Percentiles rank a stretch among this genome's conserved stretches.
These are phyloP conservation scores for Mustelus asterias DNA, from an alignment of 2,113 vertebrate genomes.

Conservation along the genomic window DNA sequence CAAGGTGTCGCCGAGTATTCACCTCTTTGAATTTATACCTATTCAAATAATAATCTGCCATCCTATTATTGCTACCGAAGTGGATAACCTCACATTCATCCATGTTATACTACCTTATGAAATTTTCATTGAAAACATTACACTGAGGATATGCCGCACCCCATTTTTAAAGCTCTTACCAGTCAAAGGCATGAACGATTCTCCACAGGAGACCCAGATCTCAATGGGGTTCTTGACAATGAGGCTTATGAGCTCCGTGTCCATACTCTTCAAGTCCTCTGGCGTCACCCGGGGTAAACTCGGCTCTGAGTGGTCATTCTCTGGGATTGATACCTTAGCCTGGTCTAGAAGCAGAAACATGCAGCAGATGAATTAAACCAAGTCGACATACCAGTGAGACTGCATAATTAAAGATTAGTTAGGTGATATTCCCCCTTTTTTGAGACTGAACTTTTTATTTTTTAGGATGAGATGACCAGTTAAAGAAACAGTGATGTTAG, in stretches of 20 bases:
- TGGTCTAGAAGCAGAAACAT: not conserved
- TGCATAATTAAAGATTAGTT: not conserved
- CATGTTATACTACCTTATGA: constrained; percentile 41
- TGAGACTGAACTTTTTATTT: no score
- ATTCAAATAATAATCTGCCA: no score
- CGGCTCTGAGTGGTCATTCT: not conserved
- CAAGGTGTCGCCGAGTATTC: no score
- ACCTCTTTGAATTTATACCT: no score
- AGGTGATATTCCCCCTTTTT: not conserved
- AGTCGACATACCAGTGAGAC: not conserved
- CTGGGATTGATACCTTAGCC: not conserved
- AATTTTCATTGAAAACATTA: constrained; percentile 40
- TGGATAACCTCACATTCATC: no score
- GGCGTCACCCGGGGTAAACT: constrained; percentile 35
- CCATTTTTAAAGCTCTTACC: constrained; percentile 39
- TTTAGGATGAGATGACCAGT: no score
- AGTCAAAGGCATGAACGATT: constrained; percentile 45
- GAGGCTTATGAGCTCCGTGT: constrained; percentile 40
- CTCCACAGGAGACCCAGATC: constrained; percentile 50
- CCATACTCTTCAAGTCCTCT: constrained; percentile 40
- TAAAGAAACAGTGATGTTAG: no score
- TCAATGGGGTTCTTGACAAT: constrained; percentile 46
- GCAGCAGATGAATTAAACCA: not conserved
- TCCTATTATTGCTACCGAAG: no score
- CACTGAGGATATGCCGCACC: not conserved